Conservation (phyloP, 2,797 vertebrate genomes). For the Bucorvus abyssinicus region DNA sequence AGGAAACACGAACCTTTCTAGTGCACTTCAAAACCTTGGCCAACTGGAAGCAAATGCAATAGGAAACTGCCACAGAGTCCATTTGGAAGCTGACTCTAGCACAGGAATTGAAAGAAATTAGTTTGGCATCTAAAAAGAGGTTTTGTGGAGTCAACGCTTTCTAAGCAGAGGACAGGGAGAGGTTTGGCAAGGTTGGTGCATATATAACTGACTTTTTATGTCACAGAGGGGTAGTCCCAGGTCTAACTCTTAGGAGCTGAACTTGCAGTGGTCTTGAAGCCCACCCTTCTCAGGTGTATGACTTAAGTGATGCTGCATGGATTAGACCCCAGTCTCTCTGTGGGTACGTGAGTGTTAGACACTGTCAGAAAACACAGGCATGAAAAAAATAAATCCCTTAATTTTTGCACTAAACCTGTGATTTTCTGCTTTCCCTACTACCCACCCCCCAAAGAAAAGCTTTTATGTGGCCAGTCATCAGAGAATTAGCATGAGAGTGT, state of each 20-base stretch:
- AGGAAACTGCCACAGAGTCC: background rate
- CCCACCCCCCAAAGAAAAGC: background rate
- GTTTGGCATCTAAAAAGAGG: slow-evolving; percentile 32
- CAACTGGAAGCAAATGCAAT: background rate
- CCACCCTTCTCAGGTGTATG: background rate
- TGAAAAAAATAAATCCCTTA: background rate
- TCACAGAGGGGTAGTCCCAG: slow-evolving; percentile 7
- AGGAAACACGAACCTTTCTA: background rate
- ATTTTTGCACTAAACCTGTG: background rate
- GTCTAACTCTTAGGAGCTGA: background rate
- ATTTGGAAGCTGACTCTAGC: background rate
- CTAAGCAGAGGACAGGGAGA: slow-evolving; percentile 30
- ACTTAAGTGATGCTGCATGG: background rate
- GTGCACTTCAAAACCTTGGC: background rate
- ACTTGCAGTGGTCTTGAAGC: background rate
- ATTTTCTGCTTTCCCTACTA: background rate
- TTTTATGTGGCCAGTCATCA: background rate
- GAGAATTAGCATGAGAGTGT: background rate
- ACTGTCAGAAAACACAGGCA: background rate
- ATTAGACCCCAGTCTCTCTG: background rate
- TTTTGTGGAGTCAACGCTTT: slow-evolving; percentile 40
- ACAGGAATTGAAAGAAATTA: background rate
- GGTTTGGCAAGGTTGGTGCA: slow-evolving; percentile 33
- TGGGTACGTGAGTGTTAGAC: background rate
- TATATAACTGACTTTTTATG: slow-evolving; percentile 20